Conservation (phyloP, 2,797 vertebrate species). For the Melanotaenia boesemani region DNA sequence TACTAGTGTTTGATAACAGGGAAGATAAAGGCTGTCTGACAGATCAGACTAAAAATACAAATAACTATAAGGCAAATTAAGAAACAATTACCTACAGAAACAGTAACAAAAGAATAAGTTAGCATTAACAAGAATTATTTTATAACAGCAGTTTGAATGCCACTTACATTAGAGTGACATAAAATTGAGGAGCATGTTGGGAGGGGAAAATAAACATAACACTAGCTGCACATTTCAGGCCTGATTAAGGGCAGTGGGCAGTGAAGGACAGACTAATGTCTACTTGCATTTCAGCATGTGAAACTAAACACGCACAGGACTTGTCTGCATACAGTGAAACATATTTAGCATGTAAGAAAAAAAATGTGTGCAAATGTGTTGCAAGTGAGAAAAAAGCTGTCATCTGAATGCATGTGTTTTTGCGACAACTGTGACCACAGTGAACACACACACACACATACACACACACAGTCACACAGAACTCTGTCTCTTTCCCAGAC, state of each 20-base stretch:
- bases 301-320: constrained; percentile 18
- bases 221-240: constrained; percentile 58
- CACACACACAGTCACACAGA: constrained; percentile 17
- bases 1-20: not conserved
- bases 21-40: not conserved
- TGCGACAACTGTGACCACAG: constrained; percentile 37
- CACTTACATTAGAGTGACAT: not conserved
- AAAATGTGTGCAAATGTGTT: constrained; percentile 36
- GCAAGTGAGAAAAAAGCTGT: constrained; percentile 34
- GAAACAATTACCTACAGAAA: not conserved
- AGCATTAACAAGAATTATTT: not conserved
- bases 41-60: not conserved
- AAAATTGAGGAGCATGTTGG: constrained; percentile 15
- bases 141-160: not conserved
- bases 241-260: constrained; percentile 57
- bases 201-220: constrained; percentile 36
- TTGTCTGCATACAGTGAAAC: not conserved
- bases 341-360: constrained; percentile 26
- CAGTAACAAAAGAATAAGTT: not conserved
- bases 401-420: constrained; percentile 8
- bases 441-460: constrained; percentile 24
- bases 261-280: constrained; percentile 39
- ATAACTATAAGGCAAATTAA: not conserved
- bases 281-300: constrained; percentile 26
- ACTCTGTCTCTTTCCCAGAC: constrained; percentile 62